Evolutionary conservation across 1,140 invertebrate species (phyloP).

Genomic region (Camponotus pennsylvanicus): DNA sequence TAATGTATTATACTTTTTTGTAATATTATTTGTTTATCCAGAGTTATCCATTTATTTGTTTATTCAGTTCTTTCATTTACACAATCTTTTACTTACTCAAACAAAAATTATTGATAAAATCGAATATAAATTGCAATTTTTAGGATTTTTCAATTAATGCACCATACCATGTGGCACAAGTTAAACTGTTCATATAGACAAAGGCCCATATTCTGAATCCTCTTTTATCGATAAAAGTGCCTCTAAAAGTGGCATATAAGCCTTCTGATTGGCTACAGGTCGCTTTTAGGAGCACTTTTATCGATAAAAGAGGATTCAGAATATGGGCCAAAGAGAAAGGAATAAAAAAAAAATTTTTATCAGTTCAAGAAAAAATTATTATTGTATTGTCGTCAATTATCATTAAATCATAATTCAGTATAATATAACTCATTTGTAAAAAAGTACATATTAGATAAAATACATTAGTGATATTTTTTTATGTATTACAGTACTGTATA

Average conservation of each 20-base stretch:
- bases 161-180: neutral
- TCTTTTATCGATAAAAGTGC: too few relatives aligned
- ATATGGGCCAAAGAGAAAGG: too few relatives aligned
- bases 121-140: neutral
- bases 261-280: too few relatives aligned
- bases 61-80: neutral
- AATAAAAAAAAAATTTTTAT: neutral
- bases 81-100: neutral
- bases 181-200: neutral
- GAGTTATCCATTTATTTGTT: too few relatives aligned
- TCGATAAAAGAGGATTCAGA: too few relatives aligned
- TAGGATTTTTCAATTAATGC: neutral
- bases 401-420: neutral
- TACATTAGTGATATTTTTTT: neutral
- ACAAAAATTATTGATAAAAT: neutral
- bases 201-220: too few relatives aligned
- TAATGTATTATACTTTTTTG: neutral
- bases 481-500: constrained; percentile 7
- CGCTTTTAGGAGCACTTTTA: too few relatives aligned
- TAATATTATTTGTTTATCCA: too few relatives aligned
- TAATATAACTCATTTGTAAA: neutral
- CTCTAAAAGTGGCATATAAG: too few relatives aligned
- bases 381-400: neutral
- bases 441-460: neutral
- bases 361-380: neutral